Evolutionary conservation across 2,888 invertebrate genomes (phyloP), one percentile per base, ranked within the genome.

Genomic region (Ectemnius cavifrons): DNA sequence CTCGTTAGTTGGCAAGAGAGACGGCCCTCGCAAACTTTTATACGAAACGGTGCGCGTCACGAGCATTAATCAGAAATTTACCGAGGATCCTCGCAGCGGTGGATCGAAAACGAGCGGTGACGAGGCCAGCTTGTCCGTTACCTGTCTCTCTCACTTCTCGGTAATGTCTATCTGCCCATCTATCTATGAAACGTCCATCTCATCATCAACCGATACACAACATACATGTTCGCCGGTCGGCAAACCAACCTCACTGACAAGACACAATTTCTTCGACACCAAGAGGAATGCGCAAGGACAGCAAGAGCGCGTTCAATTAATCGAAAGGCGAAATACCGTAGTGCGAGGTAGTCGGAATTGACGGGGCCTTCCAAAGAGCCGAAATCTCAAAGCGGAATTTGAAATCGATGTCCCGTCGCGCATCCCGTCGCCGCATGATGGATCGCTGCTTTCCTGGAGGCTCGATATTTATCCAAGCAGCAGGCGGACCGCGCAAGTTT

Each of bases 1-100:
- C 82, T 83, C 84, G 82, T 83, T 83, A 81, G 79, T 74, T 73
- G 84, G 82, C 73, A 71, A 83, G 79, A 82, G 71, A 71, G 73
- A 82, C 78, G 81, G 83, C 66, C 59, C 64, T 6, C 69, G 82
- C 76, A 74, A 66, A 82, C 75, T 83, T 83, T 83, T 79, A 78
- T 83, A 84, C 81, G 75, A 81, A 83, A 83, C 78, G 75, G 37
- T 37, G 71, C 74, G 72, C 78, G 77, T 78, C 78, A 63, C 73
- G 49, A 69, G 72, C 82, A 81, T 83, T 83, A 81, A 83, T 83
- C 82, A 81, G 16, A 75, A 75, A 79, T 83, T 75, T 77, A 67
- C 74, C 67, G 64, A 45, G 63, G 45, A 63, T 28, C 57, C 16
- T 56, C 28, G 23, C 8, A 23, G 23, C 23, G 23, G 23, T 23